Conservation (phyloP, 2,888 invertebrate genomes). For the Stenodera caucasica region DNA sequence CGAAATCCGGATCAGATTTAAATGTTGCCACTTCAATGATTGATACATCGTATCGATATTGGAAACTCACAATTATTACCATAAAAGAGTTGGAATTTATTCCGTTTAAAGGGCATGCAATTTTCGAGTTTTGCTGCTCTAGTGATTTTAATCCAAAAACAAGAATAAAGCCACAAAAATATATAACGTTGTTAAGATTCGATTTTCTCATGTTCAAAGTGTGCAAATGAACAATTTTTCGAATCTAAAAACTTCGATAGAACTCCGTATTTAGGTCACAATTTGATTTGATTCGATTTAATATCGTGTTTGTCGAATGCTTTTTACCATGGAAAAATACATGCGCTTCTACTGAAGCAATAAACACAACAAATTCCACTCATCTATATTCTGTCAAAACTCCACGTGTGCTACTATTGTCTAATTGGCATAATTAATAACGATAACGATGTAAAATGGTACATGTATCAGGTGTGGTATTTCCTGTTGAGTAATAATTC, state of each 20-base stretch:
- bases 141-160: too few relatives aligned
- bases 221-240: not conserved
- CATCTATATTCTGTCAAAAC: not conserved
- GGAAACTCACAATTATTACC: too few relatives aligned
- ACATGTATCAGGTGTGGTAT: conserved; percentile 24
- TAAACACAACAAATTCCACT: conserved; percentile 2
- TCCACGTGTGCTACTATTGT: not conserved
- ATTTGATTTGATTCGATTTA: not conserved
- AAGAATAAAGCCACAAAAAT: too few relatives aligned
- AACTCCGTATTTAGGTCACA: not conserved
- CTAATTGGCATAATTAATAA: conserved; percentile 25
- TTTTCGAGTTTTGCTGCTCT: too few relatives aligned
- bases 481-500: conserved; percentile 19
- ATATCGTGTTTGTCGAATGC: not conserved
- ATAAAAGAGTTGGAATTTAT: too few relatives aligned
- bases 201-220: not conserved
- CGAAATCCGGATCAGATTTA: not conserved
- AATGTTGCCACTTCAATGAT: not conserved
- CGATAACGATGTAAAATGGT: conserved; percentile 19
- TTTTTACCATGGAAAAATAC: not conserved
- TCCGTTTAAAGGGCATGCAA: too few relatives aligned
- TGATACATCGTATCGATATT: too few relatives aligned
- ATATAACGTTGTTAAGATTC: too few relatives aligned
- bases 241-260: not conserved
- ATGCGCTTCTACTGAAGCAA: not conserved